Evolutionary conservation across 2,888 invertebrate species (phyloP), one percentile per base, ranked within the genome.

Genomic region (Campoletis raptor): DNA sequence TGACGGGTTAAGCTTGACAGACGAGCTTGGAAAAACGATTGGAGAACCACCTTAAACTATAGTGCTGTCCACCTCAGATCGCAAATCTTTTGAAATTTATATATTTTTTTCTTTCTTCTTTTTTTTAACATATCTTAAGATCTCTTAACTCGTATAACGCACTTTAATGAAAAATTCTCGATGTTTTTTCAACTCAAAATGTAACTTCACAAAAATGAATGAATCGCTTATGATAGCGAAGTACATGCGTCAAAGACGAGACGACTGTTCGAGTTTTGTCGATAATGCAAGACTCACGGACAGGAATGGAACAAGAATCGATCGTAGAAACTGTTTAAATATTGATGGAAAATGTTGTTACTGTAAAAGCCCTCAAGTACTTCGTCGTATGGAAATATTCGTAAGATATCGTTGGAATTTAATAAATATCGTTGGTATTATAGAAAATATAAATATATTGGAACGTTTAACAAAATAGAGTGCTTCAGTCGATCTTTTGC

Each of bases 301-400:
- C 54, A 70, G 30, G 54, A 69, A 66, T 45, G 61, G n/a, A 76
- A 66, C 67, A 61, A 24, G 73, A 78, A 81, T 81, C 81, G 85
- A 81, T 66, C 81, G 81, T 36, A 15, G 66, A 73, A 57, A 54
- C 5, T 18, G 21, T n/a, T 79, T 66, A 81, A 85, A 78, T 70
- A 85, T 85, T 78, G 36, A 85, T 77, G 85, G 40, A 21, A 24
- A 72, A 64, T 66, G 72, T 42, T 81, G 72, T 72, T 72, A 66
- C 48, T 76, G 76, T 30, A 45, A 77, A 66, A 52, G 76, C 45
- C 18, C 48, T 67, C 21, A 10, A 42, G 76, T 30, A 30, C 24
- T 61, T 12, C 42, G 42, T 21, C 21, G 7, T 61, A 42, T 61
- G 42, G 12, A 24, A 30, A 61, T 61, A 61, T 61, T 30, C 61